Evolutionary conservation across 2,888 invertebrate species (phyloP).

Genomic region (Aphodius granarius): DNA sequence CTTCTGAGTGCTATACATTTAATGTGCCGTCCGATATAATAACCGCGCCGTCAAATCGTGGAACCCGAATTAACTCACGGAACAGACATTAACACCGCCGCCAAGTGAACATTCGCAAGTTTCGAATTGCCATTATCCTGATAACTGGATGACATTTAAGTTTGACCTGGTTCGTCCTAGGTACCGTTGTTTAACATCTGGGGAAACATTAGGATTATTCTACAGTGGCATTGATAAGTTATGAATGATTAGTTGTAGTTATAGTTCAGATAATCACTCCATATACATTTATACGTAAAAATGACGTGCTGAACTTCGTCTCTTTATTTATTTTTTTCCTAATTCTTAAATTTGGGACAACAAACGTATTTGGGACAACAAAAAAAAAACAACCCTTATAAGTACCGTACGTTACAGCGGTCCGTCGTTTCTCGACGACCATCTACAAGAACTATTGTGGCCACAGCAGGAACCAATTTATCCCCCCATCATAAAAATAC

Average conservation of each 20-base stretch:
- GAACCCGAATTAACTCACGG: neutral
- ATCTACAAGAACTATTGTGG: neutral
- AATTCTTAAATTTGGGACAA: too few relatives aligned
- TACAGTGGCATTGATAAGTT: neutral
- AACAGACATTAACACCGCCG: neutral
- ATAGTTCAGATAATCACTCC: too few relatives aligned
- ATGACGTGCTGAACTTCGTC: too few relatives aligned
- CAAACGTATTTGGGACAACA: too few relatives aligned
- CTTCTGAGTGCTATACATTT: slow-evolving; percentile 8
- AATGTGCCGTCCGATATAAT: neutral
- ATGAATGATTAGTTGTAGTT: neutral
- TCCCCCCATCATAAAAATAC: neutral
- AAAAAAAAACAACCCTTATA: too few relatives aligned
- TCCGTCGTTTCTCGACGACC: too few relatives aligned
- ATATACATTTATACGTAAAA: too few relatives aligned
- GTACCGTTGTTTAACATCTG: neutral
- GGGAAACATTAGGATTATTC: neutral
- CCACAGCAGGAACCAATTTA: neutral
- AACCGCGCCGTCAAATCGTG: neutral
- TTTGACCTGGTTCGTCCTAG: neutral
- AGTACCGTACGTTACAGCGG: too few relatives aligned
- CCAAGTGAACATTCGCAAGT: neutral
- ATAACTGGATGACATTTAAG: neutral
- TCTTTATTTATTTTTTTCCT: too few relatives aligned
- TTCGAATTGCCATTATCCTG: neutral